Evolutionary conservation across 2,797 vertebrate genomes (phyloP).

Genomic region (Mastacembelus armatus): DNA sequence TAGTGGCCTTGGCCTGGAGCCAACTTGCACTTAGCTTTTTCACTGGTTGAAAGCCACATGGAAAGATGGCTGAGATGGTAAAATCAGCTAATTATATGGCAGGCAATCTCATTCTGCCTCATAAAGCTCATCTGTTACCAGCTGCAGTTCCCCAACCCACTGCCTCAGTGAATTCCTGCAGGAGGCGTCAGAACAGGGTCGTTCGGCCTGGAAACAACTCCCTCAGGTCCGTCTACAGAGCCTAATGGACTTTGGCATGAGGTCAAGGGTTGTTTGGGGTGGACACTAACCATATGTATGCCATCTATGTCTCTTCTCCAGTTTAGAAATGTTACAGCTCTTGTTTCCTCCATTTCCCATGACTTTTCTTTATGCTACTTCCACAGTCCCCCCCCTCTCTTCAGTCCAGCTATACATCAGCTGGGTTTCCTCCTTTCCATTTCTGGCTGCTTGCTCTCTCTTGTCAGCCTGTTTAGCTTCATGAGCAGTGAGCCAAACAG

Average conservation of each 20-base stretch:
- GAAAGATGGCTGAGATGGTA: conserved; percentile 4
- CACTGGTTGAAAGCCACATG: conserved; percentile 2
- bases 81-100: conserved; percentile 31
- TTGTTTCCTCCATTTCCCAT: neutral
- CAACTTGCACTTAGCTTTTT: neutral
- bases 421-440: neutral
- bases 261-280: neutral
- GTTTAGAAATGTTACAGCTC: neutral
- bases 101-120: neutral
- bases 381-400: neutral
- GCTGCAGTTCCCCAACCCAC: neutral
- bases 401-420: conserved; percentile 6
- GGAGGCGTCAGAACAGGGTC: neutral
- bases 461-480: conserved; percentile 2
- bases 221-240: neutral
- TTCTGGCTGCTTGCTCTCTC: conserved; percentile 23
- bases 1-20: neutral
- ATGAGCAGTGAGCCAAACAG: neutral
- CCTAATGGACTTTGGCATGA: neutral
- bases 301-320: too few relatives aligned
- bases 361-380: neutral
- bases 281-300: too few relatives aligned
- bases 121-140: conserved; percentile 21
- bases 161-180: conserved; percentile 4
- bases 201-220: neutral